A percentile compares a stretch with the other conserved stretches of the same genome.
Evolutionary conservation across 2,888 invertebrate species (phyloP).

Genomic region (Eristalinus sepulchralis): DNA sequence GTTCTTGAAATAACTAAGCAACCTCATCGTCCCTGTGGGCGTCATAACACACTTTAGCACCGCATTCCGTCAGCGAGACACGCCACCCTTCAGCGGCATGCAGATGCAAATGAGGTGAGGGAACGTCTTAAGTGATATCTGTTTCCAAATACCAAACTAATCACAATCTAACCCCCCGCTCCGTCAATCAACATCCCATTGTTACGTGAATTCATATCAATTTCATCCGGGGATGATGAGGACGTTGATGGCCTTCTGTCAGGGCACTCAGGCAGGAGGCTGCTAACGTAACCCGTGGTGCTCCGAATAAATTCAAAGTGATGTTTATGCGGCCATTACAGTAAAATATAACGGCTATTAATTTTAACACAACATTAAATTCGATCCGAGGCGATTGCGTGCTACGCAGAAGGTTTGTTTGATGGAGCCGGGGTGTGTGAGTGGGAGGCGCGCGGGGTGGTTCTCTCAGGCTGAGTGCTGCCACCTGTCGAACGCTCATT

Average conservation of each 20-base stretch:
- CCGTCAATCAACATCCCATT: not conserved
- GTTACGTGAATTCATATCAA: constrained; percentile 29
- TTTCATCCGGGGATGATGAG: constrained; percentile 21
- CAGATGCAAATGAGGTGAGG: not conserved
- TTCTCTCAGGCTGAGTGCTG: constrained; percentile 15
- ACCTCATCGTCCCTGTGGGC: not conserved
- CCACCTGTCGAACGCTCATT: constrained; percentile 68
- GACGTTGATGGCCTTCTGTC: constrained; percentile 51
- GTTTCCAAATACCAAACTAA: constrained; percentile 30
- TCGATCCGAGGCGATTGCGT: constrained; percentile 66
- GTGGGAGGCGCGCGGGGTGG: not conserved
- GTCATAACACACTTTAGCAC: not conserved
- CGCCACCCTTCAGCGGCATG: not conserved
- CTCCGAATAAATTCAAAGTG: constrained; percentile 73
- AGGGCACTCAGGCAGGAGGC: constrained; percentile 8
- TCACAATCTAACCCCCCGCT: not conserved
- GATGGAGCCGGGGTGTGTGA: not conserved
- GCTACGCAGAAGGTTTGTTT: not conserved
- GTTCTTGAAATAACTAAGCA: too few species aligned
- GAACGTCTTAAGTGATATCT: not conserved
- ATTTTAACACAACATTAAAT: constrained; percentile 77
- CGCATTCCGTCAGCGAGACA: not conserved
- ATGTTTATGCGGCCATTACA: constrained; percentile 77
- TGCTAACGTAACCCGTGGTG: not conserved
- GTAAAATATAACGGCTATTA: constrained; percentile 79